Base-by-base conservation (phyloP, 1,140 invertebrate species). In the Drepana arcuata region DNA sequence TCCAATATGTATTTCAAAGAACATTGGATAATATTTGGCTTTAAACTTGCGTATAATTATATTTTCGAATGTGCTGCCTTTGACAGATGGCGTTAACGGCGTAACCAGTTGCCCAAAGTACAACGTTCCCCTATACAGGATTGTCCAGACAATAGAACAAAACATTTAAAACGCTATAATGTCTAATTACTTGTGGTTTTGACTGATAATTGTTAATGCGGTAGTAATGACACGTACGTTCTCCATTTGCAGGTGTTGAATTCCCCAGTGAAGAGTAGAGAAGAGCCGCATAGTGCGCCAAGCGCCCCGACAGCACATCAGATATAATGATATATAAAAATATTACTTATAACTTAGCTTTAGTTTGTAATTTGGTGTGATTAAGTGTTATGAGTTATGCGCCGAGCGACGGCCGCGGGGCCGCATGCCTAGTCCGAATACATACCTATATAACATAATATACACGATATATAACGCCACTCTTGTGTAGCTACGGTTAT, bases 311-410 rank as follows among this genome's bases (percentile, higher is more conserved):
- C 46, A 52, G 56, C 56, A 54, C 58, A 59, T 57, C 54, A 48
- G 38, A 64, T 53, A 51, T 39, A 50, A 65, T n/a, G 24, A n/a
- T 62, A 64, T 71, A 57, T 59, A 63, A 70, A 74, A 69, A 67
- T 63, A 68, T 71, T 75, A 74, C 67, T 69, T 75, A 72, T 70
- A 66, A 64, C 63, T 65, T 73, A 77, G 69, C 51, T 67, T 73
- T 75, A 78, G 67, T 68, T 70, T 58, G 42, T 75, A 70, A 71
- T 55, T 75, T 73, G 75, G 72, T 80, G 75, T 78, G 75, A 77
- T 72, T 80, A 70, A 72, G 68, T 61, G 54, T 64, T 64, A 58
- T 81, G 75, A 78, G 67, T 80, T 75, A 80, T 73, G 71, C 66
- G 70, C 70, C 60, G 59, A 69, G 60, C 62, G 70, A 57, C 68